phyloP scores from a whole-genome alignment of 1,140 invertebrate genomes.

The Idris sp. region DNA sequence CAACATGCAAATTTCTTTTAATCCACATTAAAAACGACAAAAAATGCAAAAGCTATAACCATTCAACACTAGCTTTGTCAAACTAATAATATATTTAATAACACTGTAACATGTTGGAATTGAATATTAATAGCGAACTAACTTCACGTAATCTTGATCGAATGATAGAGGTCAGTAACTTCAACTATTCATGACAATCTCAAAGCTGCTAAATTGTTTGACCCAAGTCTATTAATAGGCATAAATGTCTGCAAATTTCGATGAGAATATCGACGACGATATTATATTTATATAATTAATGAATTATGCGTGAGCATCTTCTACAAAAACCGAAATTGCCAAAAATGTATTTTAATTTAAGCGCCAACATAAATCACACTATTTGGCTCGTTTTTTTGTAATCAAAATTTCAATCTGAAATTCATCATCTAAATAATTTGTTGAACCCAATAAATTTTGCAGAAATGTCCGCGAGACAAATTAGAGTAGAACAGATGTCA shows the following conservation, averaged over 20 bases:
- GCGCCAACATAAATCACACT: conserved; percentile 26
- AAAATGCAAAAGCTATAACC: conserved; percentile 11
- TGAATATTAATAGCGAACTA: conserved; percentile 43
- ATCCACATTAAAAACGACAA: conserved; percentile 11
- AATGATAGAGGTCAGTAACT: conserved; percentile 59
- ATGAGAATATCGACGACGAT: conserved; percentile 32
- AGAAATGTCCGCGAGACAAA: conserved; percentile 44
- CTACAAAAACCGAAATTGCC: conserved; percentile 27
- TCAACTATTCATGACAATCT: conserved; percentile 57
- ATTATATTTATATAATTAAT: no score
- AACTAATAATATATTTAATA: conserved; percentile 54
- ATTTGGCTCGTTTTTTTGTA: neutral
- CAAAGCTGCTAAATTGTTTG: conserved; percentile 54
- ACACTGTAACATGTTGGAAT: conserved; percentile 26
- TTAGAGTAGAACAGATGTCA: conserved; percentile 54
- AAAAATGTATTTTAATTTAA: conserved; percentile 50
- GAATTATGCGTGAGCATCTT: conserved; percentile 42
- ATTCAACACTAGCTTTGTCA: conserved; percentile 31
- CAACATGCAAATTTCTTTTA: conserved; percentile 16
- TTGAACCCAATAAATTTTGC: conserved; percentile 28
- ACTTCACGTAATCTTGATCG: conserved; percentile 53
- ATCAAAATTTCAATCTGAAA: no score
- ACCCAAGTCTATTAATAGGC: conserved; percentile 56
- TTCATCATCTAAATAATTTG: no score
- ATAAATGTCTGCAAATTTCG: conserved; percentile 48